A percentile compares a stretch with the other conserved stretches of the same genome.
Conservation (phyloP, 2,113 vertebrate species). For the Ctenodactylus gundi region DNA sequence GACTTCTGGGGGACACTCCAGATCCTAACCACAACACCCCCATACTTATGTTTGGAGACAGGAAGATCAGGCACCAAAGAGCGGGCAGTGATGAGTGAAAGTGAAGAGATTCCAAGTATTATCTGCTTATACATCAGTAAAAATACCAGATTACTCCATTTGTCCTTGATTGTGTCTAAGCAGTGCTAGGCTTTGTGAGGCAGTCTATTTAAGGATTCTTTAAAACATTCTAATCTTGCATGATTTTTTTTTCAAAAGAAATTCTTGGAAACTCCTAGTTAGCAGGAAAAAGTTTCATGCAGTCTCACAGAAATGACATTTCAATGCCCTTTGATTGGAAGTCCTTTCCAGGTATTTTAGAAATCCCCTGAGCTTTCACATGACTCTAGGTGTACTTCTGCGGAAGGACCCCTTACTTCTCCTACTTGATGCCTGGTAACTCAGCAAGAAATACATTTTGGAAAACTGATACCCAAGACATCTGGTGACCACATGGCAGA, state of each 20-base stretch:
- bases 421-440: fast-evolving
- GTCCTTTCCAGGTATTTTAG: not conserved
- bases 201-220: not conserved
- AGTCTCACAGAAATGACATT: not conserved
- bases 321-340: not conserved
- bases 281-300: not conserved
- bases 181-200: not conserved
- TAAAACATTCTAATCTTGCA: not conserved
- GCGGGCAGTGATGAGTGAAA: not conserved
- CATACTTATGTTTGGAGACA: not conserved
- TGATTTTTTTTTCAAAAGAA: not conserved
- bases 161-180: not conserved
- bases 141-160: not conserved
- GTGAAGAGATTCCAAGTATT: not conserved
- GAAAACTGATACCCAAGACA: not conserved
- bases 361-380: not conserved
- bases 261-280: not conserved
- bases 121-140: not conserved
- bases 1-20: no score
- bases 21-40: no score
- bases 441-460: not conserved
- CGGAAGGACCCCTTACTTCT: not conserved
- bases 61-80: not conserved
- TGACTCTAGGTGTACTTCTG: not conserved
- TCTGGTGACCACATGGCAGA: fast-evolving